Percentiles rank a stretch among this genome's conserved stretches.
phyloP scores from a whole-genome alignment of 2,888 invertebrate genomes.

The Carterocephalus palaemon region DNA sequence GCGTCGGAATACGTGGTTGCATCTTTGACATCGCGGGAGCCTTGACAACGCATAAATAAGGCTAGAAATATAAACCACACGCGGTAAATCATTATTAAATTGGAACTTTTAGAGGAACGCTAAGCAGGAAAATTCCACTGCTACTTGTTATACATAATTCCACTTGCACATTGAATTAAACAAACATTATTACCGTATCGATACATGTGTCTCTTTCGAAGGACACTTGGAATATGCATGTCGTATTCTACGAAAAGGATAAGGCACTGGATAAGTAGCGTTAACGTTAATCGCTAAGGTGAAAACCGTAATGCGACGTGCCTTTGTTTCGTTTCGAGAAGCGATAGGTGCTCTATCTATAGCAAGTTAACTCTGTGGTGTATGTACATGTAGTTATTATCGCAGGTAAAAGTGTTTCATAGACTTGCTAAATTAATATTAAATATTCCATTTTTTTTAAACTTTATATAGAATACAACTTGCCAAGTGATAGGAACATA shows the following conservation, averaged over 20 bases:
- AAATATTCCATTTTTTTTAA: no score
- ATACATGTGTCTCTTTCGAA: slow-evolving; percentile 39
- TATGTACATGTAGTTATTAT: no score
- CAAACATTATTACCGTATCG: slow-evolving; percentile 6
- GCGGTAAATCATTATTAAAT: slow-evolving; percentile 41
- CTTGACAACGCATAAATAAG: slow-evolving; percentile 54
- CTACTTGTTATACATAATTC: slow-evolving; percentile 1
- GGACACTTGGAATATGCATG: slow-evolving; percentile 41
- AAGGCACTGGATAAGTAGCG: slow-evolving; percentile 32
- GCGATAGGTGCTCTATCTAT: no score
- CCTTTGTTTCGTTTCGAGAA: slow-evolving; percentile 34
- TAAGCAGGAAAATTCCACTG: slow-evolving; percentile 11
- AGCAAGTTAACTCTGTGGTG: no score
- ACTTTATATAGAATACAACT: no score
- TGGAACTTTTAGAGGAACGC: slow-evolving; percentile 26
- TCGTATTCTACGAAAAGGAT: slow-evolving; percentile 27
- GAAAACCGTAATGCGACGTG: slow-evolving; percentile 36
- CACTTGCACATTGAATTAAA: neutral
- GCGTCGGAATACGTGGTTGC: slow-evolving; percentile 41
- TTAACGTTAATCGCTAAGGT: slow-evolving; percentile 39
- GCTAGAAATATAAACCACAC: slow-evolving; percentile 40
- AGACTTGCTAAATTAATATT: no score
- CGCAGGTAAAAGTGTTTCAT: no score
- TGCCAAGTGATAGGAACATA: no score
- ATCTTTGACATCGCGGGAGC: slow-evolving; percentile 43